These are phyloP conservation scores for Centropristis striata DNA, from an alignment of 2,113 vertebrate species.

Conservation along the genomic window DNA sequence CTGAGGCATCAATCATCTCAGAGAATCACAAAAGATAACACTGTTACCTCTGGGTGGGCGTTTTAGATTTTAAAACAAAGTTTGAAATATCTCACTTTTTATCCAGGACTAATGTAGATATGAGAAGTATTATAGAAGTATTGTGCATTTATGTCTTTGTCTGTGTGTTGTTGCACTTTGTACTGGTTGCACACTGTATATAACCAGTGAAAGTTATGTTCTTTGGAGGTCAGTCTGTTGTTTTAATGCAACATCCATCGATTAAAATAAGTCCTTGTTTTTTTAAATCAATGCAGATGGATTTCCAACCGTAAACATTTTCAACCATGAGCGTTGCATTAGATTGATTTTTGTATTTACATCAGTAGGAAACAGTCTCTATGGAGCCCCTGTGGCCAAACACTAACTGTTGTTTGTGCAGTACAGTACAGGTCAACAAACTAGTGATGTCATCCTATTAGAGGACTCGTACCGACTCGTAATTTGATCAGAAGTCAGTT, in stretches of 20 bases:
- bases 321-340: background rate
- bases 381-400: conserved; percentile 3
- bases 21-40: no score
- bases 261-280: conserved; percentile 23
- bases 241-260: conserved; percentile 8
- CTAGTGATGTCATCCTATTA: conserved; percentile 12
- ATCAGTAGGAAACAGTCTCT: conserved; percentile 8
- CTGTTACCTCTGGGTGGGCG: no score
- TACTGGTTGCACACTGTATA: no score
- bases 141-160: no score
- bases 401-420: conserved; percentile 29
- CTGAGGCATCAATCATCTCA: no score
- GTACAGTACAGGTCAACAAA: conserved; percentile 4
- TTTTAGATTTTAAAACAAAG: no score
- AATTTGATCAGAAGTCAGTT: conserved; percentile 28
- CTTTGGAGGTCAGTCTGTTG: background rate
- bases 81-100: no score
- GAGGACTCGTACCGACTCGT: background rate
- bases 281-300: conserved; percentile 23
- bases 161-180: no score
- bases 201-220: background rate
- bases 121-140: no score
- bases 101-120: no score
- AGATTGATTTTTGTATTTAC: conserved; percentile 21
- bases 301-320: background rate